Conservation (phyloP, 2,797 vertebrate species). For the Rostrhamus sociabilis region DNA sequence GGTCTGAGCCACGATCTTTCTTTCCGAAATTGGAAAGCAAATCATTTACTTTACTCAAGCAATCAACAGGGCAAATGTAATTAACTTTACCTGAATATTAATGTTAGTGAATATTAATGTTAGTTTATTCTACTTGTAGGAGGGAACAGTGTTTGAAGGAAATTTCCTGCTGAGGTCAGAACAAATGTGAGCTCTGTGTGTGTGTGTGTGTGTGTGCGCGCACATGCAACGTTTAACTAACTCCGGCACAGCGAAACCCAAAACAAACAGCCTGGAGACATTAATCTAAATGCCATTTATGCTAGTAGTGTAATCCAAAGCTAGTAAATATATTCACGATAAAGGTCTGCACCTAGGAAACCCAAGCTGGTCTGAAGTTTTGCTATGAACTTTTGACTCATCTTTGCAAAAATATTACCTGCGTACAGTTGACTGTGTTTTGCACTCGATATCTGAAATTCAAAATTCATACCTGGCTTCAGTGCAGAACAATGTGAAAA, state of each 20-base stretch:
- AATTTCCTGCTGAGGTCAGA: neutral
- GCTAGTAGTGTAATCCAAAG: accelerated
- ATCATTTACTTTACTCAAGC: neutral
- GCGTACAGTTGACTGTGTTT: neutral
- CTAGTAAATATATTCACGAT: accelerated
- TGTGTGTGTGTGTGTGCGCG: neutral
- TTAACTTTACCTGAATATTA: too few relatives aligned
- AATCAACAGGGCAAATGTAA: accelerated
- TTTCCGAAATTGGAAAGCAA: accelerated
- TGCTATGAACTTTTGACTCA: neutral
- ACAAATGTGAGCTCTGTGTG: accelerated
- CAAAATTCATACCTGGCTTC: accelerated
- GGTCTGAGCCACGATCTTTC: accelerated
- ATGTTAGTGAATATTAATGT: too few relatives aligned
- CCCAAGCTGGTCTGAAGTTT: neutral
- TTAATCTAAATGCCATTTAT: neutral
- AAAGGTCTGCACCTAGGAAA: accelerated
- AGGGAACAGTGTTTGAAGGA: neutral
- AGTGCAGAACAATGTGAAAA: accelerated
- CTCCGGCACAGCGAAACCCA: neutral
- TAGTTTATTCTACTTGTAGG: neutral
- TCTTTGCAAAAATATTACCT: neutral
- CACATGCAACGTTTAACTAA: neutral
- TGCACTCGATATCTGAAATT: neutral
- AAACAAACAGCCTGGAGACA: accelerated